phyloP scores from a whole-genome alignment of 2,113 vertebrate genomes.

The Lates calcarifer region DNA sequence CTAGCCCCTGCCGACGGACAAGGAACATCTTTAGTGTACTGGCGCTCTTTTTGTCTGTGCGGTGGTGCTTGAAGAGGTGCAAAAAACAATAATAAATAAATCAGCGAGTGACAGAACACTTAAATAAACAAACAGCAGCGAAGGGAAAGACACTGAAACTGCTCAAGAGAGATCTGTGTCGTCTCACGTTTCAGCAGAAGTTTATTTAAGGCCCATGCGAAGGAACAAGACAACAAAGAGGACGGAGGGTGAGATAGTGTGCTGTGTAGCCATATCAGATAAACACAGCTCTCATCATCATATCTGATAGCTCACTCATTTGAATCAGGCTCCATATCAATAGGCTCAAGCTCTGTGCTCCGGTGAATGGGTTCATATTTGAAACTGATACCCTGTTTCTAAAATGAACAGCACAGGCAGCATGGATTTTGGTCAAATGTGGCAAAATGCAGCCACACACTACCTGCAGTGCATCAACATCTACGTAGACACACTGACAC shows the following conservation, averaged over 20 bases:
- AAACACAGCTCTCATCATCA: conserved; percentile 31
- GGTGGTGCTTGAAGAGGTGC: conserved; percentile 31
- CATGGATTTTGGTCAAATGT: not conserved
- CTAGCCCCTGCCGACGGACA: conserved; percentile 73
- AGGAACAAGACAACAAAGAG: conserved; percentile 55
- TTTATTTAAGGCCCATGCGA: conserved; percentile 66
- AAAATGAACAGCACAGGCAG: not conserved
- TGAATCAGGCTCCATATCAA: conserved; percentile 26
- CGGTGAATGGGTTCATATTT: conserved; percentile 10
- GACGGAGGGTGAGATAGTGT: conserved; percentile 27
- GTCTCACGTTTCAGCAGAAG: conserved; percentile 50
- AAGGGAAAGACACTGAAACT: conserved; percentile 33
- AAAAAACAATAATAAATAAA: conserved; percentile 63
- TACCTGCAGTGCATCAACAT: not conserved
- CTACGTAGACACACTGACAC: not conserved
- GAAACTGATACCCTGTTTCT: conserved; percentile 6
- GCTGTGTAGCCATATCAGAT: conserved; percentile 51
- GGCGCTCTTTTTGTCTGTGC: conserved; percentile 38
- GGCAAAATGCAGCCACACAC: not conserved
- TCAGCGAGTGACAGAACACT: conserved; percentile 41
- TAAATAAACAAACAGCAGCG: conserved; percentile 52
- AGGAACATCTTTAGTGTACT: conserved; percentile 73
- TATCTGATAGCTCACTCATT: conserved; percentile 51
- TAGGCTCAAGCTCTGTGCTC: not conserved
- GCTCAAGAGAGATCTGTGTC: conserved; percentile 14